phyloP scores from a whole-genome alignment of 2,888 invertebrate genomes.

The Notocelia uddmanniana region DNA sequence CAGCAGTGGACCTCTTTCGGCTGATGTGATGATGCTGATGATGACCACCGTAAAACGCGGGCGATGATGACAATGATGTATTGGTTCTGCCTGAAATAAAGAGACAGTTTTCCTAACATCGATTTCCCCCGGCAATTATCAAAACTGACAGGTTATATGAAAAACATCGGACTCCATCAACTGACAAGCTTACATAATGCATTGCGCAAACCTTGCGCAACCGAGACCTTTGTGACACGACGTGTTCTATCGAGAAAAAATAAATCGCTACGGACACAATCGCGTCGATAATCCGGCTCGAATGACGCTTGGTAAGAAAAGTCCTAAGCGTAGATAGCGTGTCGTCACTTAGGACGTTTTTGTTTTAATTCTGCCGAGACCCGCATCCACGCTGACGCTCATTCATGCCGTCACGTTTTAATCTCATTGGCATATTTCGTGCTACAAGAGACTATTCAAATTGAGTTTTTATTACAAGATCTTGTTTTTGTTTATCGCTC shows the following conservation, averaged over 20 bases:
- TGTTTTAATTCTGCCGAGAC: not conserved
- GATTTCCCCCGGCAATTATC: not conserved
- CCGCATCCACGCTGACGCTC: constrained; percentile 12
- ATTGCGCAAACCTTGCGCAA: constrained; percentile 33
- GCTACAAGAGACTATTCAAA: not conserved
- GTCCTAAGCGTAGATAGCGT: not conserved
- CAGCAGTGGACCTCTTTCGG: no score
- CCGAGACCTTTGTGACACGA: constrained; percentile 33
- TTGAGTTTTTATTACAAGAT: not conserved
- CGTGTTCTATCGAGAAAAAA: constrained; percentile 33
- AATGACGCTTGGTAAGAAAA: not conserved
- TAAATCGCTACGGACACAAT: constrained; percentile 33
- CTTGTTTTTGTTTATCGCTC: not conserved
- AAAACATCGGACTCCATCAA: not conserved
- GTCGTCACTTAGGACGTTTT: not conserved
- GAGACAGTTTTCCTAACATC: not conserved
- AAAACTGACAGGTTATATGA: not conserved
- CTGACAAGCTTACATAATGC: constrained; percentile 3
- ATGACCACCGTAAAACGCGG: no score
- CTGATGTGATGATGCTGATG: no score
- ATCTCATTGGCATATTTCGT: constrained; percentile 25
- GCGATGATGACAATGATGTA: no score
- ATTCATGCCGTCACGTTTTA: constrained; percentile 23
- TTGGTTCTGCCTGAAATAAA: no score
- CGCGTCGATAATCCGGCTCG: constrained; percentile 17